A percentile compares a stretch with the other conserved stretches of the same genome.
Evolutionary conservation across 2,113 vertebrate genomes (phyloP).

Genomic region (Phylloscopus trochilus): DNA sequence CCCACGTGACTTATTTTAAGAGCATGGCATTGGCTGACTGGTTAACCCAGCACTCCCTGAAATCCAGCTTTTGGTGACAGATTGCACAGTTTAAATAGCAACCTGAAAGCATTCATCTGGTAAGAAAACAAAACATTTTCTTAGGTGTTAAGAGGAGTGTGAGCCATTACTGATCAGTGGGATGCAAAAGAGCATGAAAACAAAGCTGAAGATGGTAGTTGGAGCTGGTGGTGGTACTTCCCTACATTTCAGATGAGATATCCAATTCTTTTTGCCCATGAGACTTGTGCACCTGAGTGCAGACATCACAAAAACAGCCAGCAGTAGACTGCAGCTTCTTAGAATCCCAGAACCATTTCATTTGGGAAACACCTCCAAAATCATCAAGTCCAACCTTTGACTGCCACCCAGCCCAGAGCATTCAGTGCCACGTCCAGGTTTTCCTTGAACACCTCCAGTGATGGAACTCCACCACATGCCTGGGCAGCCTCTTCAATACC

Average conservation of each 20-base stretch:
- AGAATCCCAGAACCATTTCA: background rate
- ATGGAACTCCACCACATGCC: background rate
- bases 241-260: background rate
- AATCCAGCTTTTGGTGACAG: background rate
- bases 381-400: background rate
- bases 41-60: background rate
- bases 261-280: background rate
- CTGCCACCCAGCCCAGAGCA: background rate
- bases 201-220: background rate
- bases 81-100: background rate
- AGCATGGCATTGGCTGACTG: background rate
- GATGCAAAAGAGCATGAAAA: background rate
- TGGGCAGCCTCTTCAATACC: fast-evolving
- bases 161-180: background rate
- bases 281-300: background rate
- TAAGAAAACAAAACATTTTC: background rate
- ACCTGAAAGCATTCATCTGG: background rate
- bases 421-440: fast-evolving
- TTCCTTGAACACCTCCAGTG: background rate
- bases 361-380: background rate
- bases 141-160: background rate
- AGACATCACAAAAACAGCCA: background rate
- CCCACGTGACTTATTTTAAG: background rate
- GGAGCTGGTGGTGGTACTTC: background rate
- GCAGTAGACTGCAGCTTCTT: background rate